A percentile compares a stretch with the other conserved stretches of the same genome.
These are phyloP conservation scores for Amyelois transitella DNA, from an alignment of 1,140 invertebrate species.

Conservation along the genomic window DNA sequence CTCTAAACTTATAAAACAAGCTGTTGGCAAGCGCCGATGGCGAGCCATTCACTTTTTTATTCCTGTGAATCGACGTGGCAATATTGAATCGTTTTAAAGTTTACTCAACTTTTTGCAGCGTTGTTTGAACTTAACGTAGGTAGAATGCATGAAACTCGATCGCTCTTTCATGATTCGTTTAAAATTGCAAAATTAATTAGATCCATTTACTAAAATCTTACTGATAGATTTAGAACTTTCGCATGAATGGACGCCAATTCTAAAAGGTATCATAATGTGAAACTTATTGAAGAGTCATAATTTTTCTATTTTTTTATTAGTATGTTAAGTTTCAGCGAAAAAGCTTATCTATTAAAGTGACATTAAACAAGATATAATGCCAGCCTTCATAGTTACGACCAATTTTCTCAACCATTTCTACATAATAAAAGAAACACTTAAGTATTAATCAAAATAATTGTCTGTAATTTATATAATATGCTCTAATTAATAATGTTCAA, in stretches of 20 bases:
- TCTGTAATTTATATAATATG: not conserved
- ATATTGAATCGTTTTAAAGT: constrained; percentile 21
- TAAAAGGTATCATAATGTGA: too few relatives aligned
- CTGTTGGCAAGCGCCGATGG: not conserved
- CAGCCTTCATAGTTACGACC: too few relatives aligned
- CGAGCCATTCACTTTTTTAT: constrained; percentile 14
- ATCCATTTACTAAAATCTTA: too few relatives aligned
- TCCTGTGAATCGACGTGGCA: constrained; percentile 10
- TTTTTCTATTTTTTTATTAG: too few relatives aligned
- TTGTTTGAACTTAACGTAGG: constrained; percentile 2
- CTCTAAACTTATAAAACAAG: not conserved
- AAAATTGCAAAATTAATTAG: not conserved
- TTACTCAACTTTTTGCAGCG: constrained; percentile 6
- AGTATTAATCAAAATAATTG: not conserved
- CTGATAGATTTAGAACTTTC: too few relatives aligned
- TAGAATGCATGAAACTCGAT: not conserved
- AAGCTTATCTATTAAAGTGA: too few relatives aligned
- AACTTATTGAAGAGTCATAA: too few relatives aligned
- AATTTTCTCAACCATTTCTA: too few relatives aligned
- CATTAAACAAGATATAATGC: too few relatives aligned
- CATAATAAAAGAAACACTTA: too few relatives aligned
- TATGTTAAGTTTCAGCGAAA: too few relatives aligned
- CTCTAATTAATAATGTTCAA: not conserved
- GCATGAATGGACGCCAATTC: too few relatives aligned
- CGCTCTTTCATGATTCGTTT: not conserved